Conservation (phyloP, 2,797 vertebrate genomes). For the Sebastes minor region DNA sequence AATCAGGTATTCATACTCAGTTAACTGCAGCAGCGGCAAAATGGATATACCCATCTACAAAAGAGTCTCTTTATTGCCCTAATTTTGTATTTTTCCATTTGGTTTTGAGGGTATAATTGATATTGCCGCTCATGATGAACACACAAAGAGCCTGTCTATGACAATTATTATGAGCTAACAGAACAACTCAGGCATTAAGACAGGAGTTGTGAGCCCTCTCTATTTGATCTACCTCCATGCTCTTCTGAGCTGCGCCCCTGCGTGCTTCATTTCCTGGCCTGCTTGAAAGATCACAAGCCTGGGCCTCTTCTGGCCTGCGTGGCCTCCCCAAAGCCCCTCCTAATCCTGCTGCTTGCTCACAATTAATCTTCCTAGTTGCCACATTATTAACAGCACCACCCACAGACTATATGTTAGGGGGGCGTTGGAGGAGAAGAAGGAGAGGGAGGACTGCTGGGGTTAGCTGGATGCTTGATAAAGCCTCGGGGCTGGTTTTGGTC, state of each 20-base stretch:
- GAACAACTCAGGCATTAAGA: constrained; percentile 28
- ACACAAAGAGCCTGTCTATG: background rate
- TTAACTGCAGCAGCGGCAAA: background rate
- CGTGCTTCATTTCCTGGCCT: constrained; percentile 93
- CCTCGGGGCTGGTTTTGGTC: constrained; percentile 25
- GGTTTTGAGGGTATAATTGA: constrained; percentile 1
- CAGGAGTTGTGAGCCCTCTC: constrained; percentile 27
- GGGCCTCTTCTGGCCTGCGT: constrained; percentile 88
- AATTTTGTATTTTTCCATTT: constrained; percentile 16
- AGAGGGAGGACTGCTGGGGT: constrained; percentile 33
- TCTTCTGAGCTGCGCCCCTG: constrained; percentile 69
- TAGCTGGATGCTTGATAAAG: constrained; percentile 26
- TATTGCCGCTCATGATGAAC: constrained; percentile 8
- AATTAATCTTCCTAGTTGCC: constrained; percentile 97
- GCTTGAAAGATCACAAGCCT: constrained; percentile 97
- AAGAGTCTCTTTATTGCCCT: background rate
- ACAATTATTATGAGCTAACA: constrained; percentile 22
- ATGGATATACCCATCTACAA: background rate
- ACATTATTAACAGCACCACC: constrained; percentile 97
- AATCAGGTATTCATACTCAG: constrained; percentile 3
- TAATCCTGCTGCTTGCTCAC: constrained; percentile 94
- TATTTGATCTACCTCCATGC: constrained; percentile 44
- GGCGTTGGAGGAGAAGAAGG: constrained; percentile 57
- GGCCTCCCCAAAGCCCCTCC: constrained; percentile 86
- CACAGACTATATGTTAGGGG: constrained; percentile 87